Evolutionary conservation across 2,888 invertebrate species (phyloP).

Genomic region (Rhyacophila evoluta): DNA sequence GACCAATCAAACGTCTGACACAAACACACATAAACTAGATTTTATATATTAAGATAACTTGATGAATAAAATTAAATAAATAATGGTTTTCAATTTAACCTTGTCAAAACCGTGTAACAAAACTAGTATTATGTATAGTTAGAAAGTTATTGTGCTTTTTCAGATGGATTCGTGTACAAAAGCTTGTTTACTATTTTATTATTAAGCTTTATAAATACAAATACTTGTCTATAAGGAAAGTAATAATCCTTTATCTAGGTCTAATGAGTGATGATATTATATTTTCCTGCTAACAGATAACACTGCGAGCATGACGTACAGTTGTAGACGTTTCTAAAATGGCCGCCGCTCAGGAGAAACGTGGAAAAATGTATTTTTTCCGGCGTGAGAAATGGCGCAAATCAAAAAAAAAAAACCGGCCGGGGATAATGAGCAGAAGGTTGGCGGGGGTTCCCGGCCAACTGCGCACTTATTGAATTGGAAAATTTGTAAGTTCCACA

Average conservation of each 20-base stretch:
- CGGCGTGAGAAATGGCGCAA: conserved; percentile 32
- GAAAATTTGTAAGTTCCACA: conserved; percentile 33
- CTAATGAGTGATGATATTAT: not conserved
- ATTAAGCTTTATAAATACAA: too few species aligned
- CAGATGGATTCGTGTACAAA: too few species aligned
- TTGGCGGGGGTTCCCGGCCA: not conserved
- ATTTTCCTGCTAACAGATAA: not conserved
- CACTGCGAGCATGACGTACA: not conserved
- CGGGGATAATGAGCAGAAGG: conserved; percentile 28
- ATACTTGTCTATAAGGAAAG: too few species aligned
- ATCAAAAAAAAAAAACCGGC: conserved; percentile 37
- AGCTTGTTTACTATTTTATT: too few species aligned
- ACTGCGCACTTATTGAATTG: conserved; percentile 32
- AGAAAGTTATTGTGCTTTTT: too few species aligned
- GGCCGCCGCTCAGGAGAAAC: conserved; percentile 14
- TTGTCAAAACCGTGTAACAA: too few species aligned
- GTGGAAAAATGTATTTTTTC: conserved; percentile 34
- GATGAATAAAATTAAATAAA: too few species aligned
- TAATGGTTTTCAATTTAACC: too few species aligned
- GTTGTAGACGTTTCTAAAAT: conserved; percentile 18
- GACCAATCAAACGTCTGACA: too few species aligned
- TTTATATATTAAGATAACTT: too few species aligned
- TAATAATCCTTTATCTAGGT: not conserved
- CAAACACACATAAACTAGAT: too few species aligned
- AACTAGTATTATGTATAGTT: too few species aligned